Evolutionary conservation across 2,113 vertebrate genomes (phyloP).

Genomic region (Paramisgurnus dabryanus): DNA sequence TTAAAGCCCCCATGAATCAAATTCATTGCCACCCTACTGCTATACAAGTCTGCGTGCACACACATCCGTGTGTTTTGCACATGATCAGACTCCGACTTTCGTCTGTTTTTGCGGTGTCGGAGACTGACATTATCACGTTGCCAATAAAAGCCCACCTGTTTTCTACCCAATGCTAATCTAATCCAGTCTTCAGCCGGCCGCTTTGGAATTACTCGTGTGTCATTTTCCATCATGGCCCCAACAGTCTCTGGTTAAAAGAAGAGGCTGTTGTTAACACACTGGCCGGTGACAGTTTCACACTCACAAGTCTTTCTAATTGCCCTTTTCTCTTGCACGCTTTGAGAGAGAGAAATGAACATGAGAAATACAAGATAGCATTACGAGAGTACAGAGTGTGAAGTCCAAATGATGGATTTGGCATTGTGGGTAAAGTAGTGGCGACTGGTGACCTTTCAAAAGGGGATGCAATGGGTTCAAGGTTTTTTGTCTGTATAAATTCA

Average conservation of each 20-base stretch:
- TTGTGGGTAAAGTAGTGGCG: neutral
- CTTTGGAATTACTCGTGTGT: constrained; percentile 62
- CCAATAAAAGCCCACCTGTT: constrained; percentile 79
- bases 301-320: constrained; percentile 68
- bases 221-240: constrained; percentile 59
- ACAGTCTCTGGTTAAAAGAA: constrained; percentile 60
- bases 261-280: constrained; percentile 66
- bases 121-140: constrained; percentile 72
- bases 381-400: neutral
- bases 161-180: constrained; percentile 70
- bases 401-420: neutral
- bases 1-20: constrained; percentile 7
- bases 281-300: constrained; percentile 72
- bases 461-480: too few species aligned
- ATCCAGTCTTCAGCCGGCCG: constrained; percentile 68
- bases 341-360: constrained; percentile 58
- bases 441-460: neutral
- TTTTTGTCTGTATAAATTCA: too few species aligned
- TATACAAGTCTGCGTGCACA: neutral
- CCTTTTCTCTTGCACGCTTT: constrained; percentile 58
- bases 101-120: constrained; percentile 48
- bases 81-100: constrained; percentile 22
- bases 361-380: constrained; percentile 50
- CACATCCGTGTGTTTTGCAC: neutral
- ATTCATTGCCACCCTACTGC: neutral